phyloP scores from a whole-genome alignment of 2,113 vertebrate genomes.

The Leuciscus idus region DNA sequence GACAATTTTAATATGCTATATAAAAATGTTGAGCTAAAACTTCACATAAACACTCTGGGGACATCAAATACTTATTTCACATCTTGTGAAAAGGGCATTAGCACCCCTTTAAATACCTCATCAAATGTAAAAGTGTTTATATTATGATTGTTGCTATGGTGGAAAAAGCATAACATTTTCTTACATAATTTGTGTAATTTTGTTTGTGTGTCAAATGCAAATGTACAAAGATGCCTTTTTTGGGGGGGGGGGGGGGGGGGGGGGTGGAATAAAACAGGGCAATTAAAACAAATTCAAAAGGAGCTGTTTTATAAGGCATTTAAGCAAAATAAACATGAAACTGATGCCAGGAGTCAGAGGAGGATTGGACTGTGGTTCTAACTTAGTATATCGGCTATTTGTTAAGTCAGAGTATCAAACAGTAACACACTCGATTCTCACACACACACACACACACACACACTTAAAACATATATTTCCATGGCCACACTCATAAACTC shows the following conservation, averaged over 20 bases:
- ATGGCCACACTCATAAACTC: background rate
- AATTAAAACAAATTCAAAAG: slow-evolving; percentile 15
- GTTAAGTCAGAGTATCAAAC: background rate
- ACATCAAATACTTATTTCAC: too few relatives aligned
- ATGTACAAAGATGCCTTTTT: background rate
- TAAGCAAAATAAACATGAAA: slow-evolving; percentile 20
- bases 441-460: slow-evolving; percentile 1
- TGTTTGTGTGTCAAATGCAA: background rate
- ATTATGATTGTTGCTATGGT: background rate
- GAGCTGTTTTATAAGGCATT: slow-evolving; percentile 36
- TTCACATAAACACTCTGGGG: too few relatives aligned
- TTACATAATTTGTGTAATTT: background rate
- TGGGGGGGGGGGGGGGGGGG: too few relatives aligned
- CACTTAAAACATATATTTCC: background rate
- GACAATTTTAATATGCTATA: too few relatives aligned
- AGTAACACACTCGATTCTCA: background rate
- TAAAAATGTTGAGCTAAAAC: too few relatives aligned
- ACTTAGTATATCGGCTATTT: slow-evolving; percentile 25
- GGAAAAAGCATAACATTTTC: background rate
- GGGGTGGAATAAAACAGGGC: background rate
- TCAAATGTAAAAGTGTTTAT: background rate
- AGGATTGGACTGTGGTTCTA: background rate
- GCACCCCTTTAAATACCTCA: too few relatives aligned
- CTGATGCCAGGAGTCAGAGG: background rate
- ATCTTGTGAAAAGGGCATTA: too few relatives aligned